Percentiles rank a stretch among this genome's conserved stretches.
phyloP scores from a whole-genome alignment of 2,113 vertebrate species.

The Dascyllus trimaculatus region DNA sequence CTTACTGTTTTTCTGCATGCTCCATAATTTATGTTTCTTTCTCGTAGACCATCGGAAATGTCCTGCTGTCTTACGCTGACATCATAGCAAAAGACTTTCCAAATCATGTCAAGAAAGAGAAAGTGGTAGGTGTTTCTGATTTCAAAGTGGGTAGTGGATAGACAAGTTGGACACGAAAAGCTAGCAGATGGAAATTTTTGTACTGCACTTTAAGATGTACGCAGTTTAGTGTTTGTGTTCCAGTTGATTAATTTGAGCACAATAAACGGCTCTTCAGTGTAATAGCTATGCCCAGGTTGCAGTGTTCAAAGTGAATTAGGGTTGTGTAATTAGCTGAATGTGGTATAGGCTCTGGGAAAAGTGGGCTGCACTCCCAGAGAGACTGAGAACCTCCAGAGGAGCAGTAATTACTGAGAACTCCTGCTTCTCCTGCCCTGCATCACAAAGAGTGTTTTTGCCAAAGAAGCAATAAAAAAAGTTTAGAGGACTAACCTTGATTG shows the following conservation, averaged over 20 bases:
- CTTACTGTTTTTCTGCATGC: not conserved
- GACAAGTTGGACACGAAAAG: not conserved
- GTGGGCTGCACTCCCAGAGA: constrained; percentile 56
- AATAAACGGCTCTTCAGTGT: constrained; percentile 34
- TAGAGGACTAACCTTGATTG: constrained; percentile 54
- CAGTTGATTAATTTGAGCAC: constrained; percentile 36
- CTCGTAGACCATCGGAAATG: constrained; percentile 94
- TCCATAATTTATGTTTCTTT: not conserved
- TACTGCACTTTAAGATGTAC: constrained; percentile 15
- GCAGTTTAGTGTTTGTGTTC: not conserved
- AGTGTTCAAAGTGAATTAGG: constrained; percentile 67
- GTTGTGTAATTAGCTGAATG: constrained; percentile 75
- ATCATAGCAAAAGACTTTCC: constrained; percentile 96
- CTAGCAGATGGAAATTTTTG: not conserved
- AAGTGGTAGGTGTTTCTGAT: constrained; percentile 85
- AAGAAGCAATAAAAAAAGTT: constrained; percentile 49
- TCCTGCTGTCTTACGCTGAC: constrained; percentile 95
- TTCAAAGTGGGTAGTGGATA: not conserved
- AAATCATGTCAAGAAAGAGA: constrained; percentile 96
- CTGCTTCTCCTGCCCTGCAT: constrained; percentile 46
- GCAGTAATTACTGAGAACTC: constrained; percentile 63
- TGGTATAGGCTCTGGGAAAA: constrained; percentile 35
- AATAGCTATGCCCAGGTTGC: constrained; percentile 36
- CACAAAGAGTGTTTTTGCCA: constrained; percentile 46
- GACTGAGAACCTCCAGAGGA: constrained; percentile 48